Evolutionary conservation across 2,113 vertebrate species (phyloP), one percentile per base, ranked within the genome.

Genomic region (Peromyscus leucopus): DNA sequence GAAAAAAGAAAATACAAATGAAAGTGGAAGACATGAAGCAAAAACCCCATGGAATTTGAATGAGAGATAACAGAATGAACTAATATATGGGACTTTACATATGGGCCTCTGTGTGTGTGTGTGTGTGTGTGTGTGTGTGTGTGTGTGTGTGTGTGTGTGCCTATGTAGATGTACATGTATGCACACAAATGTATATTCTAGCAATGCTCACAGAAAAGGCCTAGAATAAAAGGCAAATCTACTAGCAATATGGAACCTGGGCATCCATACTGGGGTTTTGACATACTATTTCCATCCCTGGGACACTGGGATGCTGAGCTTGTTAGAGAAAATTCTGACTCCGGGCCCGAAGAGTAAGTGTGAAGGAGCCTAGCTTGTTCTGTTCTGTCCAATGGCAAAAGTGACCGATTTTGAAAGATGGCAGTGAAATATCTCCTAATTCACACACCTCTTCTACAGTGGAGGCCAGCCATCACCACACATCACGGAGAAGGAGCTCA

Each of bases 361-460:
- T 55, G 74, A 74, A 67, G 71, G 57, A 94, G 36, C n/a, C 26
- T 75, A 67, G 46, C 61, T 55, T 24, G 65, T 51, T 15, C 67
- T 89, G 33, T n/a, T 72, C 89, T 65, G 61, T 6, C 51, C 36
- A 4, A 55, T 63, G 61, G 80, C 42, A 57, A 72, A 78, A 89
- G 16, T 65, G 78, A 89, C 61, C 78, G 71, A 46, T 71, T 89
- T 89, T 72, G 22, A 75, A 92, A 92, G 51, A 92, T 78, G 51
- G 39, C 6, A 39, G 5, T 78, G 67, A 94, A 83, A 67, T 42
- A 42, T 63, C 79, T 95, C 22, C 26, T 69, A 19, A 42, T 79
- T 78, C 42, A 95, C 42, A 92, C 78, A 51, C 63, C 22, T 75
- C 83, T 93, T 83, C 59, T 69, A 22, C 57, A 88, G 2, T 46